A percentile compares a stretch with the other conserved stretches of the same genome.
Evolutionary conservation across 2,113 vertebrate species (phyloP).

Genomic region (Aegotheles bennettii): DNA sequence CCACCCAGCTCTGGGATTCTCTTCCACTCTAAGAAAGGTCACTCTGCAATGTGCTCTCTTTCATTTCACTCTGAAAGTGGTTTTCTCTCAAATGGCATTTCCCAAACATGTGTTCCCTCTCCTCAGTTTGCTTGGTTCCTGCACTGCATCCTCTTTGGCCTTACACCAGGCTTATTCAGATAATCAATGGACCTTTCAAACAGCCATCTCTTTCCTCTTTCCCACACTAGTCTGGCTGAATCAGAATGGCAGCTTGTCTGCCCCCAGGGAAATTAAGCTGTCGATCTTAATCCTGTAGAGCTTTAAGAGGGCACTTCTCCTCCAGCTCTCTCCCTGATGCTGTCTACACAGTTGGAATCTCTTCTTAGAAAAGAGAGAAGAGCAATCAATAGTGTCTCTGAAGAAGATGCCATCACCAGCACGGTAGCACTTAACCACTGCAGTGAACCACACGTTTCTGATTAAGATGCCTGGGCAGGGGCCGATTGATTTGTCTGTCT

Average conservation of each 20-base stretch:
- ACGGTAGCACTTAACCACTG: slow-evolving; percentile 43
- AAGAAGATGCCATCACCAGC: slow-evolving; percentile 65
- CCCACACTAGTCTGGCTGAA: not conserved
- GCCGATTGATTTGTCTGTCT: slow-evolving; percentile 54
- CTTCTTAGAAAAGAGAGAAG: slow-evolving; percentile 57
- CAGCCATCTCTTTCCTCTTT: slow-evolving; percentile 1
- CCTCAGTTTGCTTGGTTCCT: not conserved
- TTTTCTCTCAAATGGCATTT: slow-evolving; percentile 1
- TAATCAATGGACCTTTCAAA: slow-evolving; percentile 41
- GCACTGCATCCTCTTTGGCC: not conserved
- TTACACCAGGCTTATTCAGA: not conserved
- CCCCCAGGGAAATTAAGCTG: slow-evolving; percentile 59
- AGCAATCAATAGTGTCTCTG: slow-evolving; percentile 70
- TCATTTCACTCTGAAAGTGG: not conserved
- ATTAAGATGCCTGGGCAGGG: slow-evolving; percentile 56
- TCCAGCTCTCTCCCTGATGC: slow-evolving; percentile 49
- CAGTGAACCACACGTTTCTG: slow-evolving; percentile 45
- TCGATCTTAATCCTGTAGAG: slow-evolving; percentile 49
- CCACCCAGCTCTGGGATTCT: not conserved
- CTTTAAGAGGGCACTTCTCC: slow-evolving; percentile 53
- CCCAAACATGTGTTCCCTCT: not conserved
- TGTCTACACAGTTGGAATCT: slow-evolving; percentile 54
- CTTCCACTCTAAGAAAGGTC: not conserved
- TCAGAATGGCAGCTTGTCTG: slow-evolving; percentile 14
- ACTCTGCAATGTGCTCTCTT: not conserved